A percentile compares a stretch with the other conserved stretches of the same genome.
phyloP scores from a whole-genome alignment of 2,888 invertebrate genomes.

The Stratiomys singularior region DNA sequence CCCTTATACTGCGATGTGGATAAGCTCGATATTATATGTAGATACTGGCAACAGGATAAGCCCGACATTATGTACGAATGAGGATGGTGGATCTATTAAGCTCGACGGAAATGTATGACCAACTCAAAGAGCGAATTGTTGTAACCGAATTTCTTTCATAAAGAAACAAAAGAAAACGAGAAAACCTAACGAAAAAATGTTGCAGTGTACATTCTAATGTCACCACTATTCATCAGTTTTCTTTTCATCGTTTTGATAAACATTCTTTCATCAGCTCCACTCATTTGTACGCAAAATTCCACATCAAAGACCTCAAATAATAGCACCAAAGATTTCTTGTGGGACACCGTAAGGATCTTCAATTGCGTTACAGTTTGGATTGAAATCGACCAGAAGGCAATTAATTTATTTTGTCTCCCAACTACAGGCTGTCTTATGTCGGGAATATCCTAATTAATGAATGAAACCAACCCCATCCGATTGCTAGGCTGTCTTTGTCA shows the following conservation, averaged over 20 bases:
- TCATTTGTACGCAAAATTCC: background rate
- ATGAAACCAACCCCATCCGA: constrained; percentile 15
- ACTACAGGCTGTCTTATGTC: constrained; percentile 1
- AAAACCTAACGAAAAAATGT: background rate
- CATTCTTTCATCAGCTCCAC: background rate
- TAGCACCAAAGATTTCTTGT: background rate
- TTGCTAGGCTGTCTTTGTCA: background rate
- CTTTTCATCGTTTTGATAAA: background rate
- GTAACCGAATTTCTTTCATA: background rate
- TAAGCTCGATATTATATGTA: background rate
- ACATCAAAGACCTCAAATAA: background rate
- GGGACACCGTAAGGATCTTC: background rate
- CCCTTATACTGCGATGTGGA: background rate
- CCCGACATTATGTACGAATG: no score
- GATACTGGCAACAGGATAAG: no score
- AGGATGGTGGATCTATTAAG: no score
- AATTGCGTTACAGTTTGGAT: background rate
- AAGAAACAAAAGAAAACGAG: background rate
- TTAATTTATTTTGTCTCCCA: constrained; percentile 38
- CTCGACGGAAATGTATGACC: no score
- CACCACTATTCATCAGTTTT: background rate
- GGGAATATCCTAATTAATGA: constrained; percentile 42
- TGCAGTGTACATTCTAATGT: background rate
- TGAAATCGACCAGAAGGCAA: constrained; percentile 43
- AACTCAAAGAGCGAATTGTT: background rate